Evolutionary conservation across 2,113 vertebrate species (phyloP), one percentile per base, ranked within the genome.

Genomic region (Antechinus stuartii): DNA sequence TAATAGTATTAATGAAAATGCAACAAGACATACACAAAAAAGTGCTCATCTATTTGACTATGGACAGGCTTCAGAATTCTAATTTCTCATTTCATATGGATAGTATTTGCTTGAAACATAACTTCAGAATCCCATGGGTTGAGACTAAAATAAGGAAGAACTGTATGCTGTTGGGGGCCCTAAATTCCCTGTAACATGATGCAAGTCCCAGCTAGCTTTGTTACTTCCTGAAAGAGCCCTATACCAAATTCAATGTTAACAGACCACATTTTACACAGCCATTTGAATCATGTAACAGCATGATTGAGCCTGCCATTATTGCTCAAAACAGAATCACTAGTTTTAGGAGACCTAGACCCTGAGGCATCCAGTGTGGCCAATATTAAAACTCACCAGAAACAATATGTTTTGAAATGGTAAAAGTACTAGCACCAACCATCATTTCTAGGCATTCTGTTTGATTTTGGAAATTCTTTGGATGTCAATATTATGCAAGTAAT

Each of bases 161-260:
- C 22, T n/a, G 25, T 76, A 30, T 90, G 53, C 3, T 92, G 0
- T 94, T 10, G 35, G 30, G 30, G 14, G 35, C 90, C 89, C 90
- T 91, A 90, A 91, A 94, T 14, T 97, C 95, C 97, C 97, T 98
- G 95, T 95, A 96, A 97, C n/a, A 42, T 42, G 35, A 84, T 84
- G 7, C 19, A 84, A 84, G 92, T 94, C 94, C 52, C 95, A 68
- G 94, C 94, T 96, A 89, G 93, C 90, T 92, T 94, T 95, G 96
- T 23, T 84, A 42, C n/a, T 84, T 42, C 42, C n/a, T 84, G 68
- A 23, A 84, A 84, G 68, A 84, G 93, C 97, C 97, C 96, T 96
- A 96, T 94, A 94, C 97, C 97, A 97, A 95, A 97, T 89, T 61
- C 52, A 93, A 95, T 93, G 97, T 90, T 96, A 93, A 93, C 16